Percentiles rank a stretch among this genome's conserved stretches.
Evolutionary conservation across 2,797 vertebrate genomes (phyloP).

Genomic region (Sebastes iracundus): DNA sequence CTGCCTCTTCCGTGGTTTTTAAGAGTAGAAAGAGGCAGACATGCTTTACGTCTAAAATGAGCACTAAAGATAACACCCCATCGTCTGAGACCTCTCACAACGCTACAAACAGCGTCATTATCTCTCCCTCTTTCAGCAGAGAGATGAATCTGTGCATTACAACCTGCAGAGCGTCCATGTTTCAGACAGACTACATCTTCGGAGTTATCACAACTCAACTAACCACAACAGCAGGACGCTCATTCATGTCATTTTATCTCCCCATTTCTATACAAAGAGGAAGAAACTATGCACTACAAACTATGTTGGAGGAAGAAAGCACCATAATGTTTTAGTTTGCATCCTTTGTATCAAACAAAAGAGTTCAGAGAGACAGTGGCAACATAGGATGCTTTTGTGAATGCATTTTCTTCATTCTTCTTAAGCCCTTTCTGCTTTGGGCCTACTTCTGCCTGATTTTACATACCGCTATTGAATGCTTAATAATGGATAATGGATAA

Average conservation of each 20-base stretch:
- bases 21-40: background rate
- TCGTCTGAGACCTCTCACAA: slow-evolving; percentile 18
- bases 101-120: background rate
- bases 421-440: no score
- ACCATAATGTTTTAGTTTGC: background rate
- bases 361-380: background rate
- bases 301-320: background rate
- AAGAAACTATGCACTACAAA: background rate
- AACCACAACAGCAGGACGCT: slow-evolving; percentile 10
- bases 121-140: slow-evolving; percentile 7
- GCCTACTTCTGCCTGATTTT: no score
- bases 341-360: background rate
- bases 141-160: slow-evolving; percentile 39
- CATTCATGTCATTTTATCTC: background rate
- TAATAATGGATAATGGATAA: background rate
- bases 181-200: slow-evolving; percentile 20
- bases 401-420: no score
- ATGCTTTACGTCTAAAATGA: background rate
- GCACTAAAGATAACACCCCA: background rate
- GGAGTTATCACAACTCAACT: slow-evolving; percentile 11
- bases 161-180: slow-evolving; percentile 6
- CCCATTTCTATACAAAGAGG: background rate
- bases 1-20: background rate
- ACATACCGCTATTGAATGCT: no score
- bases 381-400: no score